Evolutionary conservation across 2,797 vertebrate species (phyloP).

Genomic region (Antennarius maculatus): DNA sequence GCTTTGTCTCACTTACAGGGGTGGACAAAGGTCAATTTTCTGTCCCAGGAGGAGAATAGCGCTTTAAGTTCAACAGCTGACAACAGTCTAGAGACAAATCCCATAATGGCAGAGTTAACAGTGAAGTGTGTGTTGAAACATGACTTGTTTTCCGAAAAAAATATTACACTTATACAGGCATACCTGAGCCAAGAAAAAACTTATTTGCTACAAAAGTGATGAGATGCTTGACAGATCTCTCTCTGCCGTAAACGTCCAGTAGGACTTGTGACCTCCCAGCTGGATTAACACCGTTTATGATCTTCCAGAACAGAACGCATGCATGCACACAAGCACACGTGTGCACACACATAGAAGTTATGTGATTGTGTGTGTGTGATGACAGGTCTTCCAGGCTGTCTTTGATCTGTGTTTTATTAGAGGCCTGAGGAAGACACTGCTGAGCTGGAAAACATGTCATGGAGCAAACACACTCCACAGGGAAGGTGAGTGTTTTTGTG

Average conservation of each 20-base stretch:
- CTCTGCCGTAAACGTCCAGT: constrained; percentile 12
- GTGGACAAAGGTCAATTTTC: constrained; percentile 38
- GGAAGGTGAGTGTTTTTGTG: constrained; percentile 49
- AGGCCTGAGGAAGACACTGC: constrained; percentile 75
- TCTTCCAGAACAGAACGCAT: constrained; percentile 3
- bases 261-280: constrained; percentile 7
- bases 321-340: no score
- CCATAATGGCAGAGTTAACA: constrained; percentile 5
- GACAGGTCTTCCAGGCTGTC: constrained; percentile 62
- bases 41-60: constrained; percentile 38
- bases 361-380: constrained; percentile 50
- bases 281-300: constrained; percentile 14
- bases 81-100: constrained; percentile 6
- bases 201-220: constrained; percentile 21
- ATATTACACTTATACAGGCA: constrained; percentile 17
- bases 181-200: constrained; percentile 23
- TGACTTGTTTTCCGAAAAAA: constrained; percentile 9
- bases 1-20: constrained; percentile 49
- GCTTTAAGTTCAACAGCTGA: constrained; percentile 16
- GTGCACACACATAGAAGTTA: constrained; percentile 30
- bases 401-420: constrained; percentile 82
- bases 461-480: constrained; percentile 64
- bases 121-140: constrained; percentile 25
- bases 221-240: constrained; percentile 31
- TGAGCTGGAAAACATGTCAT: constrained; percentile 76